Evolutionary conservation across 2,888 invertebrate genomes (phyloP), one percentile per base, ranked within the genome.

Genomic region (Podotricha telesiphe): DNA sequence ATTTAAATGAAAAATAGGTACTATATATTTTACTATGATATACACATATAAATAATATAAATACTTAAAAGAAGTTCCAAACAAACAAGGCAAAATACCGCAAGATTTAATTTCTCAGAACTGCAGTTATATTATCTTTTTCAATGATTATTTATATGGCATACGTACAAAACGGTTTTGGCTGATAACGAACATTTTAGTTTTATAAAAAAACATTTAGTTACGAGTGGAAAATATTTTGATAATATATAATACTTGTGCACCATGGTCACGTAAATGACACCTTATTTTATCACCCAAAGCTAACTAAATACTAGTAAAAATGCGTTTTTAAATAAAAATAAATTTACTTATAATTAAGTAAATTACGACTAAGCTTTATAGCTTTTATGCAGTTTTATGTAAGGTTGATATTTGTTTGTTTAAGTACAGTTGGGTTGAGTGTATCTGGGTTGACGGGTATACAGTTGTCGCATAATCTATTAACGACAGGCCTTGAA

Each of bases 401-500:
- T 1, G 4, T 69, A 68, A 67, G 45, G 45, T 7, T 61, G 58
- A 51, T 15, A 71, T 70, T 71, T 15, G 42, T 22, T 15, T 69
- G 65, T 22, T 61, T 37, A 47, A 50, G 70, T 66, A 47, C 8
- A 50, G 22, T 42, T 19, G 19, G 34, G 50, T 11, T 45, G 34
- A 40, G 50, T 70, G 40, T 61, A 59, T 37, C 40, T 59, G 19
- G 55, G 62, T 59, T 66, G 53, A 19, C 61, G 67, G 62, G 69
- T 66, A 67, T 73, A 73, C 70, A 73, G 72, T 72, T 77, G 78
- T 76, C 78, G 77, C 78, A 80, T 80, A 80, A 80, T 79, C 78
- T 78, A 75, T 76, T 79, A 78, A 79, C 72, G 74, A 78, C 70
- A 68, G 74, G 75, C 80, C 80, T 82, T 82, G 79, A 71, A 72